Evolutionary conservation across 2,113 vertebrate species (phyloP), one percentile per base, ranked within the genome.

Genomic region (Phainopepla nitens): DNA sequence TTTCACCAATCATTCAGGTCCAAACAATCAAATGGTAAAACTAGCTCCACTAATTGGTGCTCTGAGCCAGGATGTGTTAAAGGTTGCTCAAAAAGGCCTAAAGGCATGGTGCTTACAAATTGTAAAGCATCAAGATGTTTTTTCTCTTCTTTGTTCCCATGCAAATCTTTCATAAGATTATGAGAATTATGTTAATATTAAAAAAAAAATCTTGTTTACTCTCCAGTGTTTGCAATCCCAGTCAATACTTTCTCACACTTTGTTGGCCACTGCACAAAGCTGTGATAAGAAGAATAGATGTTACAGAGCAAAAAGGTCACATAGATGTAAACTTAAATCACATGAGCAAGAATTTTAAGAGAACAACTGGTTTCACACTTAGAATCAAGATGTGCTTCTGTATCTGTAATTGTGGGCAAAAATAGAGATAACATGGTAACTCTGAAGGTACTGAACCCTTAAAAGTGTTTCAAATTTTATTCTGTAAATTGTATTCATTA

Each of bases 91-190:
- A 41, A 82, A 45, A 36, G 11, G 29, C 10, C 11, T 21, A 25
- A 50, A 79, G 19, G 3, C 2, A 10, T 16, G 16, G 2, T 0
- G 0, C 35, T 81, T 29, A 27, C 11, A 35, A 41, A 9, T 6
- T 15, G 5, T 19, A 77, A 83, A 84, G 11, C 8, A 77, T 39
- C 28, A 58, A 42, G n/a, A 12, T 7, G 2, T 1, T 83, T 84
- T 73, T 75, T n/a, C 6, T 23, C 7, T 49, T 57, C 22, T 21
- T 6, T 11, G 4, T 54, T 87, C 9, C 15, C 8, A 28, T 14
- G 5, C 0, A 5, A 78, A 57, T 6, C 14, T 82, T 88, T 22
- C 7, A 18, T 69, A 69, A 28, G 11, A 76, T 35, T 13, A 29
- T 47, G 21, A 39, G 10, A 60, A 71, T 36, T 42, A 22, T 11